Conservation (phyloP, 2,113 vertebrate species). For the Campylomormyrus numenius region DNA sequence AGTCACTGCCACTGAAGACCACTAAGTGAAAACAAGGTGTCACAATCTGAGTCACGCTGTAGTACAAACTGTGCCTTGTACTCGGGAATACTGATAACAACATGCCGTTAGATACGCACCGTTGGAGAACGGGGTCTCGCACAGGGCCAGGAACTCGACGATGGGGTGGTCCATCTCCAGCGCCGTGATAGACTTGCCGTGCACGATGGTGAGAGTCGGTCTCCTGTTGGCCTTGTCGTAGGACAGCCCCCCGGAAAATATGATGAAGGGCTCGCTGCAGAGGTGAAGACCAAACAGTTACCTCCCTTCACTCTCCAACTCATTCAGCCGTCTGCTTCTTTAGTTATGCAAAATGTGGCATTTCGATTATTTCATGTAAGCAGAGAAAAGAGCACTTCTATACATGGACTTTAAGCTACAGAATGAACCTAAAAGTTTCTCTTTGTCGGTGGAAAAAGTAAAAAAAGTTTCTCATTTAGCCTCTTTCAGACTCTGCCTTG, state of each 20-base stretch:
- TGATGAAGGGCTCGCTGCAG: constrained; percentile 86
- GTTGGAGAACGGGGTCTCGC: constrained; percentile 93
- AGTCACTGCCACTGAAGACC: neutral
- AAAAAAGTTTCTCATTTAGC: neutral
- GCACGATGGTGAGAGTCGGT: constrained; percentile 95
- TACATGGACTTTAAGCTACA: neutral
- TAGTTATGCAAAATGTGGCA: neutral
- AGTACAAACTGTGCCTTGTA: neutral
- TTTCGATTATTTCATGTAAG: neutral
- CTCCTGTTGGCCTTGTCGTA: constrained; percentile 91
- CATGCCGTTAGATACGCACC: constrained; percentile 61
- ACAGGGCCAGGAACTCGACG: constrained; percentile 93
- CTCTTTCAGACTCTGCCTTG: neutral
- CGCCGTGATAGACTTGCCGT: constrained; percentile 93
- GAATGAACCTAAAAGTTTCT: neutral
- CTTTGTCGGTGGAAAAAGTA: neutral
- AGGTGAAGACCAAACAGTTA: neutral
- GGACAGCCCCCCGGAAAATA: constrained; percentile 93
- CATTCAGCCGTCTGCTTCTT: neutral
- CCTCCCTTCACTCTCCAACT: neutral
- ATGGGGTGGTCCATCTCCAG: constrained; percentile 98
- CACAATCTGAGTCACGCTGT: neutral
- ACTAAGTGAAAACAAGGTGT: neutral
- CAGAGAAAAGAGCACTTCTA: neutral
- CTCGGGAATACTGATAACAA: neutral